These are phyloP conservation scores for Elanoides forficatus DNA, from an alignment of 2,113 vertebrate species.

Conservation along the genomic window DNA sequence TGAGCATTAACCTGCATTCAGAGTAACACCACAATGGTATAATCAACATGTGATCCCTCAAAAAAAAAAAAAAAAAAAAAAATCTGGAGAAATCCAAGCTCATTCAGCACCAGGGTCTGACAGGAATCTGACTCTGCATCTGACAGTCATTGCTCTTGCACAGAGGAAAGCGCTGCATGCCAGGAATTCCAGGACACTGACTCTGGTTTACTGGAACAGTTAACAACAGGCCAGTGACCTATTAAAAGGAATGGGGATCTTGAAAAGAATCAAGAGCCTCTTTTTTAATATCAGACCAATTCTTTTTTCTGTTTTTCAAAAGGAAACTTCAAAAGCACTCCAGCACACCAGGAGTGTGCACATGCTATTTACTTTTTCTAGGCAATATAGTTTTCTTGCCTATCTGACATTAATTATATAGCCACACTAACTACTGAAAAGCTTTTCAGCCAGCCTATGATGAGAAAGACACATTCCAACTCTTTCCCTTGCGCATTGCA, in stretches of 20 bases:
- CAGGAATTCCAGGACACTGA: constrained; percentile 56
- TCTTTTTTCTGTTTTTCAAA: neutral
- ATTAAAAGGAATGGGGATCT: neutral
- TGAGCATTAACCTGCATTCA: neutral
- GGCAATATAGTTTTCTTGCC: neutral
- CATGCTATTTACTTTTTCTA: neutral
- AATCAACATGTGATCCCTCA: accelerated
- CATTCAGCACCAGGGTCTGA: neutral
- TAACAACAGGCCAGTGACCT: constrained; percentile 47
- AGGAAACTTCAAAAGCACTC: neutral
- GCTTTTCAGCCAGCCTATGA: neutral
- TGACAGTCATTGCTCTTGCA: neutral
- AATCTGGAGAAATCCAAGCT: neutral
- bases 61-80: neutral
- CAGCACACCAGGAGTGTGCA: neutral
- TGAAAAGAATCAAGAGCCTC: neutral
- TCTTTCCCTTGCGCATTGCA: neutral
- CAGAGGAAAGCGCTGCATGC: neutral
- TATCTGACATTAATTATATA: neutral
- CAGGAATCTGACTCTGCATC: neutral
- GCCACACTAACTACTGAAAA: neutral
- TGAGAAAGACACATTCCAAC: neutral
- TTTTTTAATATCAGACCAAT: neutral
- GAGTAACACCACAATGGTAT: neutral
- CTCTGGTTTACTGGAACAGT: constrained; percentile 52